A percentile compares a stretch with the other conserved stretches of the same genome.
These are phyloP conservation scores for Rhabdomys dilectus DNA, from an alignment of 2,113 vertebrate genomes.

Conservation along the genomic window DNA sequence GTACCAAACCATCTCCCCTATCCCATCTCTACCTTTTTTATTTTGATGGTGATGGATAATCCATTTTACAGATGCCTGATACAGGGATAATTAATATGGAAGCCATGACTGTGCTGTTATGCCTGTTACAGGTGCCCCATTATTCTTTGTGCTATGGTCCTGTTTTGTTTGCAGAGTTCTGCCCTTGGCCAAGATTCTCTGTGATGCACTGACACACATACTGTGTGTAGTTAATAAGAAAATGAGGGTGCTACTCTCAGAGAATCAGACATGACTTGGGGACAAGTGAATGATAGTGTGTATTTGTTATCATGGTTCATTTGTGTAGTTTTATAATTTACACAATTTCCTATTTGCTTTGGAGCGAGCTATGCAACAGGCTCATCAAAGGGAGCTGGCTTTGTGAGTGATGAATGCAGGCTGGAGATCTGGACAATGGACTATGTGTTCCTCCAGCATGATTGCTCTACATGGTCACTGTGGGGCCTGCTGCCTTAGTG, in stretches of 20 bases:
- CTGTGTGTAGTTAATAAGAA: accelerated
- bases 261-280: neutral
- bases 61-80: accelerated
- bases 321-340: neutral
- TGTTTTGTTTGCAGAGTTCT: accelerated
- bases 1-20: neutral
- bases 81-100: accelerated
- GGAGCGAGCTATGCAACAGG: neutral
- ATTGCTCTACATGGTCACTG: accelerated
- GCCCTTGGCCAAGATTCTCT: neutral
- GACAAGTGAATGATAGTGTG: neutral
- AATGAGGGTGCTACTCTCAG: neutral
- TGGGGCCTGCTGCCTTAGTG: accelerated
- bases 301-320: neutral
- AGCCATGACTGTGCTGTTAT: accelerated
- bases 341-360: neutral
- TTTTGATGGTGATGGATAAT: neutral
- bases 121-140: accelerated
- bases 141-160: accelerated
- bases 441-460: accelerated
- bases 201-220: neutral
- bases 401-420: accelerated
- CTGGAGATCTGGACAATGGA: too few relatives aligned
- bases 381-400: neutral
- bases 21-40: accelerated